A percentile compares a stretch with the other conserved stretches of the same genome.
phyloP scores from a whole-genome alignment of 2,113 vertebrate species.

The Chloropsis hardwickii region DNA sequence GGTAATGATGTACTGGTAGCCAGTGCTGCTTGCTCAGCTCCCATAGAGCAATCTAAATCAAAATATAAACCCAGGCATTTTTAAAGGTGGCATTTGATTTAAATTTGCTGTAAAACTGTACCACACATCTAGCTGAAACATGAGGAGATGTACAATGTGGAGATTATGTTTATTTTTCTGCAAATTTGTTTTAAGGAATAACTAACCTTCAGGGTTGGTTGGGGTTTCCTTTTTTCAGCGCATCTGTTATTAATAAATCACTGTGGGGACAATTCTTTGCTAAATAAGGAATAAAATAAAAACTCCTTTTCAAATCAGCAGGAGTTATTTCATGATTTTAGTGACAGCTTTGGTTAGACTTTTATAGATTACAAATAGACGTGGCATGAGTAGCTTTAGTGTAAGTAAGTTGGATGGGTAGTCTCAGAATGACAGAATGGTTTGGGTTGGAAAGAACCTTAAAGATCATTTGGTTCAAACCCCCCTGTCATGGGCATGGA shows the following conservation, averaged over 20 bases:
- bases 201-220: background rate
- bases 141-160: conserved; percentile 1
- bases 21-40: conserved; percentile 7
- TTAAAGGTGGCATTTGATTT: conserved; percentile 28
- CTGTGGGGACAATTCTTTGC: background rate
- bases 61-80: background rate
- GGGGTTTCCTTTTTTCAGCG: background rate
- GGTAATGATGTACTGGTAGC: conserved; percentile 15
- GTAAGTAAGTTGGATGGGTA: background rate
- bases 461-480: background rate
- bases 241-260: conserved; percentile 51
- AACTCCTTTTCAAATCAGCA: background rate
- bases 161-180: conserved; percentile 38
- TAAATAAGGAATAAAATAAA: conserved; percentile 45
- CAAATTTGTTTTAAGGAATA: conserved; percentile 32
- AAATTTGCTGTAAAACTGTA: conserved; percentile 43
- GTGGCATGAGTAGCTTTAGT: background rate
- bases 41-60: background rate
- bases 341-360: background rate
- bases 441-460: background rate
- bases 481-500: rapidly evolving
- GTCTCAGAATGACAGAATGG: background rate
- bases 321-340: background rate
- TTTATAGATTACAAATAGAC: background rate
- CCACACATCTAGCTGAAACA: conserved; percentile 27